Evolutionary conservation across 2,797 vertebrate genomes (phyloP).

Genomic region (Petrocephalus schoutedeni): DNA sequence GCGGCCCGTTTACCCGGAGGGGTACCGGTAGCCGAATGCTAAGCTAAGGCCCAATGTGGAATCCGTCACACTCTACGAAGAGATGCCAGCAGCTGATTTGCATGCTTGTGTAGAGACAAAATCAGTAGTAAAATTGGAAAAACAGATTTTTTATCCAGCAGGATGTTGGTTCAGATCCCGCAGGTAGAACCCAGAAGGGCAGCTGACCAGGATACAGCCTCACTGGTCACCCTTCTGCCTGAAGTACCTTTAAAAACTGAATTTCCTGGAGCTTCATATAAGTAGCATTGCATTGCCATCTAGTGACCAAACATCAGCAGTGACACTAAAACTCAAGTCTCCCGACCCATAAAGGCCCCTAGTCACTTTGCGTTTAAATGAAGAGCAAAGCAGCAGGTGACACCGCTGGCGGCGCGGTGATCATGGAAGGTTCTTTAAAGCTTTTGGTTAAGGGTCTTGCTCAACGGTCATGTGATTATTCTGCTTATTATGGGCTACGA

Average conservation of each 20-base stretch:
- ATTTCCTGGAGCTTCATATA: neutral
- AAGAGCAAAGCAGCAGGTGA: neutral
- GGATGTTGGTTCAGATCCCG: neutral
- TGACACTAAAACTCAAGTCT: neutral
- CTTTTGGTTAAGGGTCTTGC: neutral
- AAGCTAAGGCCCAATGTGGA: neutral
- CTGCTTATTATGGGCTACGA: neutral
- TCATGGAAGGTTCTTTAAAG: neutral
- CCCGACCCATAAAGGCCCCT: neutral
- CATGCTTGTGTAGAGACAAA: neutral
- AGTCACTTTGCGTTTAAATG: neutral
- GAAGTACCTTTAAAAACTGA: neutral
- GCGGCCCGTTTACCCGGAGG: neutral
- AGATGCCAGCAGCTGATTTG: neutral
- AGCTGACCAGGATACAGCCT: neutral
- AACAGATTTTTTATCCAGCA: neutral
- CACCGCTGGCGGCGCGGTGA: neutral
- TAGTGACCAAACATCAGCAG: constrained; percentile 38
- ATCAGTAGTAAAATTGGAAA: neutral
- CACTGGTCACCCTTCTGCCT: neutral
- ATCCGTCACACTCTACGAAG: neutral
- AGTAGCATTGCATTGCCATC: constrained; percentile 41
- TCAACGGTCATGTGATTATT: neutral
- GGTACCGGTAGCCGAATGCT: neutral
- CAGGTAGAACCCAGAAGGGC: neutral